Evolutionary conservation across 2,888 invertebrate genomes (phyloP), one percentile per base, ranked within the genome.

Genomic region (Tyria jacobaeae): DNA sequence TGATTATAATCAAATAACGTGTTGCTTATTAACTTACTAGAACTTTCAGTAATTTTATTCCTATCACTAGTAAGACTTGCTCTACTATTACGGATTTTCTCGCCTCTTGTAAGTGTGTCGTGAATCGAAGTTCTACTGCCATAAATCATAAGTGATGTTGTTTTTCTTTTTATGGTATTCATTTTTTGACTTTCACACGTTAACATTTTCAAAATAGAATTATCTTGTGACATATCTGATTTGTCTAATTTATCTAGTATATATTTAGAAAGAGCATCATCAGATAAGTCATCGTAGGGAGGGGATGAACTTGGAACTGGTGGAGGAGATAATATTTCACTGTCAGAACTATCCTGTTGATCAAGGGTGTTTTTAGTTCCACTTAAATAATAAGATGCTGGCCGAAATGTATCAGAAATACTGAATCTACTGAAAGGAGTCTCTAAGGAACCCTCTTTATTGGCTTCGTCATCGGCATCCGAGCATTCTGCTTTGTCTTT

Each of bases 361-460:
- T 97, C 96, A 15, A 95, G 94, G 35, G 95, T 89, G 61, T 94
- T 94, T 76, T 95, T 95, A 79, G 96, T 96, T 1, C 96, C 95
- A 27, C 96, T 96, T 49, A 98, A 86, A 85, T 98, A 98, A 83
- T 98, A 98, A 0, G 98, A 98, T 0, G 98, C 98, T 0, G 98
- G 98, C 58, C 98, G 94, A 83, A 98, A 98, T 1, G 97, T 97
- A 83, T 98, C 98, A 1, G 97, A 98, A 61, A 98, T 94, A 87
- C 97, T 98, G 83, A 98, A 97, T 73, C 98, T 94, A 75, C 86
- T 92, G 68, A 90, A 94, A 6, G 94, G 94, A 0, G 96, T 95
- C 76, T 97, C 96, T 50, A 96, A 94, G 2, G 97, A 96, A 56
- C 96, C 89, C 73, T 98, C 96, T 88, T 97, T 97, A 3, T 96